These are phyloP conservation scores for Aricia artaxerxes DNA, from an alignment of 2,888 invertebrate genomes.

Conservation along the genomic window DNA sequence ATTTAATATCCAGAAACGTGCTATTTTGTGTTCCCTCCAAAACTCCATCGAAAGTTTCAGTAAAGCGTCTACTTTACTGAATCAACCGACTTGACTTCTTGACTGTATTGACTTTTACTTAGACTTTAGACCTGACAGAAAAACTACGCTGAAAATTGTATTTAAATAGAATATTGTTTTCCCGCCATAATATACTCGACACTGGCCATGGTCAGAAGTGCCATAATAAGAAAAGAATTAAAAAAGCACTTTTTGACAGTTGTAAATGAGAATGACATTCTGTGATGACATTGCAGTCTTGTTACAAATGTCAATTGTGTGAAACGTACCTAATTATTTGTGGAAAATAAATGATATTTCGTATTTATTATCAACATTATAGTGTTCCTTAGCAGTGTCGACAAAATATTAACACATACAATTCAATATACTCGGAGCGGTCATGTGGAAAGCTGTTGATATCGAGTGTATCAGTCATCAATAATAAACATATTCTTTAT, in stretches of 20 bases:
- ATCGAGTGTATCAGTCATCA: slow-evolving; percentile 1
- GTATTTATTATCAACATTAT: slow-evolving; percentile 34
- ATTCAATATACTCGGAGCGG: slow-evolving; percentile 40
- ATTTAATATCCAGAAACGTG: too few relatives aligned
- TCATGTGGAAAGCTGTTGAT: slow-evolving; percentile 37
- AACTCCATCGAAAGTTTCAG: too few relatives aligned
- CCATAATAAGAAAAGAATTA: too few relatives aligned
- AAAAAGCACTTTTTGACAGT: background rate
- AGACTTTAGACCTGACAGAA: too few relatives aligned
- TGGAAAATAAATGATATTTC: slow-evolving; percentile 27
- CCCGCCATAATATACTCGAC: too few relatives aligned
- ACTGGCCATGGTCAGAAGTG: too few relatives aligned
- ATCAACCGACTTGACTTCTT: too few relatives aligned
- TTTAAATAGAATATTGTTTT: too few relatives aligned
- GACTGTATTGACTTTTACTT: too few relatives aligned
- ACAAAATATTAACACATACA: slow-evolving; percentile 55
- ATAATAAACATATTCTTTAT: slow-evolving; percentile 18
- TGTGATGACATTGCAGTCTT: slow-evolving; percentile 31
- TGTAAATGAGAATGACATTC: slow-evolving; percentile 24
- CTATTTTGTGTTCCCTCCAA: too few relatives aligned
- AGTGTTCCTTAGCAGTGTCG: slow-evolving; percentile 72
- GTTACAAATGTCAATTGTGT: slow-evolving; percentile 13
- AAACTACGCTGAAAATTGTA: too few relatives aligned
- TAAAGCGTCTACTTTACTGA: too few relatives aligned
- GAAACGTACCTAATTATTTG: slow-evolving; percentile 30